These are phyloP conservation scores for Scomberomorus guttatus DNA, from an alignment of 2,797 vertebrate species.

Conservation along the genomic window DNA sequence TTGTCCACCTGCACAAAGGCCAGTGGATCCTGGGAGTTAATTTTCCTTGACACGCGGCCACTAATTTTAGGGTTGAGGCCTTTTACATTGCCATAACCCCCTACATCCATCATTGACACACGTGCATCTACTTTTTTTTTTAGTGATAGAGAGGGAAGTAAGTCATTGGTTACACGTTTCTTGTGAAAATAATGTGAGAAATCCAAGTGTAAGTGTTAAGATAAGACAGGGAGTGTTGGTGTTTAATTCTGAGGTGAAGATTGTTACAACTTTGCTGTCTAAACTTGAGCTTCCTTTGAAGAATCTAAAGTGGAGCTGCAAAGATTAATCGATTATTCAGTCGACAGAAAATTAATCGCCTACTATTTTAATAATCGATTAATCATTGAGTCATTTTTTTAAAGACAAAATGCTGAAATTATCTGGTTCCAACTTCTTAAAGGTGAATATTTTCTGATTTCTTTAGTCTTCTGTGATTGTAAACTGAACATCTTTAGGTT, in stretches of 20 bases:
- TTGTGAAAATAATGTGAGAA: background rate
- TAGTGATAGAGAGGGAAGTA: slow-evolving; percentile 33
- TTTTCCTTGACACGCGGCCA: slow-evolving; percentile 79
- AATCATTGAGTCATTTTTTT: too few species aligned
- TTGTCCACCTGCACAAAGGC: slow-evolving; percentile 86
- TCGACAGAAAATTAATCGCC: too few species aligned
- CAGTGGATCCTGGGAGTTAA: slow-evolving; percentile 79
- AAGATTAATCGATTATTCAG: too few species aligned
- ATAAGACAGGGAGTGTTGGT: background rate
- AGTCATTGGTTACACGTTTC: slow-evolving; percentile 33
- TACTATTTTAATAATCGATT: too few species aligned
- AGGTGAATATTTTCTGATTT: too few species aligned
- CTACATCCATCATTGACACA: slow-evolving; percentile 65
- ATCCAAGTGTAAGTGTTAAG: background rate
- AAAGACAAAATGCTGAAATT: too few species aligned
- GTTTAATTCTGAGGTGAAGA: background rate
- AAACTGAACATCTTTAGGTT: too few species aligned
- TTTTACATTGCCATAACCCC: slow-evolving; percentile 62
- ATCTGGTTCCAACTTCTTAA: too few species aligned
- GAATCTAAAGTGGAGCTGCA: background rate
- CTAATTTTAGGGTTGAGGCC: slow-evolving; percentile 78
- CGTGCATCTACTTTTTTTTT: slow-evolving; percentile 30
- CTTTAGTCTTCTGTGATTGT: too few species aligned
- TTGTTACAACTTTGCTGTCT: background rate
- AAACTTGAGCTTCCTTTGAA: background rate